A percentile compares a stretch with the other conserved stretches of the same genome.
Conservation (phyloP, 2,888 invertebrate species). For the Agriopis leucophaearia region DNA sequence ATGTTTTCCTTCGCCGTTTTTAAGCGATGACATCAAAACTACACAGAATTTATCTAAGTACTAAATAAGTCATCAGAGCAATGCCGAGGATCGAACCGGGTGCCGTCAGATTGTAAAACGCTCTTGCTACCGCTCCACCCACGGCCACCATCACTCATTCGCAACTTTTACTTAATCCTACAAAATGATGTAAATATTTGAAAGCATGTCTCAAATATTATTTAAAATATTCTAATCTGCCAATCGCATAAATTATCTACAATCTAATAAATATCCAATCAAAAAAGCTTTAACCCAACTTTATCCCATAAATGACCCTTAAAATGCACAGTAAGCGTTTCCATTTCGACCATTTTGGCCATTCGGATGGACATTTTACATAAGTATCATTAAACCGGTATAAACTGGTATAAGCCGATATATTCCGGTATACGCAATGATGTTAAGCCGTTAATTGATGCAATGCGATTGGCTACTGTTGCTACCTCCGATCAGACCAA, state of each 20-base stretch:
- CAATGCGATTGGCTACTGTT: slow-evolving; percentile 49
- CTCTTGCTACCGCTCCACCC: no score
- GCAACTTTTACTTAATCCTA: no score
- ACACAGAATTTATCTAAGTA: no score
- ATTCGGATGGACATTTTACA: slow-evolving; percentile 11
- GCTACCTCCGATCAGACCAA: neutral
- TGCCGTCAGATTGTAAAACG: no score
- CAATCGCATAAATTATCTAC: neutral
- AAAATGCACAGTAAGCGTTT: slow-evolving; percentile 9
- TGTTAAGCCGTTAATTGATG: slow-evolving; percentile 65
- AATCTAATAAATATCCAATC: slow-evolving; percentile 8
- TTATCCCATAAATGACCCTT: slow-evolving; percentile 4
- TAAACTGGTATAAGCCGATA: slow-evolving; percentile 38
- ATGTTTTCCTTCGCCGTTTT: no score
- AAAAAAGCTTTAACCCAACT: slow-evolving; percentile 25
- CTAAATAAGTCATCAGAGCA: no score
- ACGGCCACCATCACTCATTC: no score
- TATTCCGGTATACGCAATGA: slow-evolving; percentile 24
- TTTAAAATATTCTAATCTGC: neutral
- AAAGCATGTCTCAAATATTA: neutral
- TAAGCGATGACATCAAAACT: no score
- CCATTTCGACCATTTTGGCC: slow-evolving; percentile 12
- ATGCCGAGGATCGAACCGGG: no score
- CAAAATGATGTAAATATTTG: no score
- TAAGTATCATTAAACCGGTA: slow-evolving; percentile 42